A percentile compares a stretch with the other conserved stretches of the same genome.
phyloP scores from a whole-genome alignment of 2,797 vertebrate genomes.

The Aldrovandia affinis region DNA sequence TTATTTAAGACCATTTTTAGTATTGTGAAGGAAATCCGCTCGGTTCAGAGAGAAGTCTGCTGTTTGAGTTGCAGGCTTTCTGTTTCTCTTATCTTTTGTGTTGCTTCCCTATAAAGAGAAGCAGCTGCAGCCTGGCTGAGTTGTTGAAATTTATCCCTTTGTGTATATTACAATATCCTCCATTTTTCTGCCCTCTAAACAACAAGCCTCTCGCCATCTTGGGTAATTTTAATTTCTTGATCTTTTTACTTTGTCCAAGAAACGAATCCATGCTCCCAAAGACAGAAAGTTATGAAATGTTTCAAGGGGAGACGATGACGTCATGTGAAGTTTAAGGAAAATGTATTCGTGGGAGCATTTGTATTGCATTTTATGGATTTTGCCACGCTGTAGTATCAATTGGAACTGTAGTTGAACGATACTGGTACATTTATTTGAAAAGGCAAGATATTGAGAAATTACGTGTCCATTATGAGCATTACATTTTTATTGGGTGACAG shows the following conservation, averaged over 20 bases:
- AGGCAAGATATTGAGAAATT: background rate
- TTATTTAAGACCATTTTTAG: constrained; percentile 24
- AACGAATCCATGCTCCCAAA: constrained; percentile 58
- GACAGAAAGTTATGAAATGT: constrained; percentile 77
- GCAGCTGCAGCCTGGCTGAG: constrained; percentile 84
- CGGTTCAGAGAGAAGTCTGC: constrained; percentile 40
- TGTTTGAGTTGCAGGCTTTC: constrained; percentile 39
- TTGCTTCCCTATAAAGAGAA: constrained; percentile 78
- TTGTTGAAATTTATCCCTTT: constrained; percentile 96
- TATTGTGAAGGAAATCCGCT: constrained; percentile 19
- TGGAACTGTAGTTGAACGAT: background rate
- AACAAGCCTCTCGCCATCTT: constrained; percentile 99
- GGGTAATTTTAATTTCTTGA: constrained; percentile 86
- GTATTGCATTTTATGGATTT: constrained; percentile 2
- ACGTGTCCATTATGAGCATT: background rate
- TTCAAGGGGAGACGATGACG: constrained; percentile 69
- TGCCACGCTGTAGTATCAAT: background rate
- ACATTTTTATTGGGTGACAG: constrained; percentile 21
- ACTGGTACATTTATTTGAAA: background rate
- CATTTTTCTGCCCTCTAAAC: constrained; percentile 97
- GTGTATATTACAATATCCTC: constrained; percentile 99
- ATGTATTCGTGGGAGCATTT: constrained; percentile 36
- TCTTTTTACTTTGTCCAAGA: constrained; percentile 59
- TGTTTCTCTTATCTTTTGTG: constrained; percentile 71
- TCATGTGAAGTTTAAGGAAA: constrained; percentile 79